Evolutionary conservation across 1,140 invertebrate species (phyloP), one percentile per base, ranked within the genome.

Genomic region (Saccostrea echinata): DNA sequence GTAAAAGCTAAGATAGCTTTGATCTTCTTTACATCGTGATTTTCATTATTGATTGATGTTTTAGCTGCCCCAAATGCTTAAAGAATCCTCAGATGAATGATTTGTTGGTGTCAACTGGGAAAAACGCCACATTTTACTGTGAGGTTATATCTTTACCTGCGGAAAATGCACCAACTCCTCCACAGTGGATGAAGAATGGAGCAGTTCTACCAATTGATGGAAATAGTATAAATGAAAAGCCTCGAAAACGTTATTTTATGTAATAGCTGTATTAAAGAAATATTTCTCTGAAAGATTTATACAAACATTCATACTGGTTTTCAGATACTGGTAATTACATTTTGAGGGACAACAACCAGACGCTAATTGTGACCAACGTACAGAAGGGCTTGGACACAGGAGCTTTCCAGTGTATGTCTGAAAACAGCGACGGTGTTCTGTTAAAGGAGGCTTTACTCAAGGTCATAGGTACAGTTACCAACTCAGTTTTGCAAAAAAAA

Each of bases 151-250:
- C 81, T 9, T 27, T 83, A 11, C 35, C 81, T 2, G 21, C 8
- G 13, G 81, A 83, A 33, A 2, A 27, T 3, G 35, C 35, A 6
- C 81, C 81, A 53, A 52, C 43, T 27, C 35, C 11, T 12, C 81
- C 81, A 51, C 43, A 9, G 21, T 83, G 81, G 81, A 83, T n/a
- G 81, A 83, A 83, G 21, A 83, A 83, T 83, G 81, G 81, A n/a
- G 35, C 9, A 3, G 35, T 21, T 21, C 21, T 83, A 2, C 9
- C 18, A 24, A 83, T 27, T 9, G 68, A 76, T 76, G 68, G 68
- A 30, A 33, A 27, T 30, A 16, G 27, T 27, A 12, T 30, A 11
- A 71, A 43, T 43, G 4, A 43, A 43, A 43, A n/a, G n/a, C 43
- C 43, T 43, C 4, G 9, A 43, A 43, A 43, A 43, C 43, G 2